Base-by-base conservation (phyloP, 2,888 invertebrate genomes). In the Eupithecia abbreviata region DNA sequence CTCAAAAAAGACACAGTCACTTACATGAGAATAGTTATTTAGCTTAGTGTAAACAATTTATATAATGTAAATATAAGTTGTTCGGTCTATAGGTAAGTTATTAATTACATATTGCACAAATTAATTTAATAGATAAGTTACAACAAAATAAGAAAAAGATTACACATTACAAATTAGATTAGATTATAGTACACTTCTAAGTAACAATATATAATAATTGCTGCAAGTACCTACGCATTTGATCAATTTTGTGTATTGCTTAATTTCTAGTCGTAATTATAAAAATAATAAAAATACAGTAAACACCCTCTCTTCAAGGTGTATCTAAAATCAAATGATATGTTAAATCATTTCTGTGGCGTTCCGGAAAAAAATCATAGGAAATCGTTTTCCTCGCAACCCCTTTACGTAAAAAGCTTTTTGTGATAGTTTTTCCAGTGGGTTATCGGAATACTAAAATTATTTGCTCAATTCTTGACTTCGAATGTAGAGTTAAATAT, bases 391-490 rank as follows among this genome's bases (percentile, higher is more conserved):
- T 12, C 43, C 41, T 15, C 66, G 42, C 66, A 66, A 66, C 3
- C 67, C 67, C 43, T 68, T 66, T 30, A 62, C 67, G 67, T 43
- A 68, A 68, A 65, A 68, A 68, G 67, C 67, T 68, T 68, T 68
- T 45, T n/a, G 43, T 68, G 67, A 68, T 68, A 68, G 67, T 68
- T 68, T 45, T 66, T 67, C 10, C 67, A 68, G 45, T 13, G 45
- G n/a, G n/a, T 62, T 62, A 30, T 62, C 30, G 43, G 67, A 68
- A 68, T 45, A 45, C 67, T n/a, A 68, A 68, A 68, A 68, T 68
- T 1, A 68, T 68, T 68, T 68, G 67, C 67, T 15, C 43, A 67
- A 15, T 45, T 68, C 67, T 68, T 68, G 67, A 68, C 41, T 41
- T 6, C 66, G 62, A 58, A 58, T 9, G 12, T 62, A 10, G 62